Percentiles rank a stretch among this genome's conserved stretches.
These are phyloP conservation scores for Engraulis encrasicolus DNA, from an alignment of 2,113 vertebrate genomes.

Conservation along the genomic window DNA sequence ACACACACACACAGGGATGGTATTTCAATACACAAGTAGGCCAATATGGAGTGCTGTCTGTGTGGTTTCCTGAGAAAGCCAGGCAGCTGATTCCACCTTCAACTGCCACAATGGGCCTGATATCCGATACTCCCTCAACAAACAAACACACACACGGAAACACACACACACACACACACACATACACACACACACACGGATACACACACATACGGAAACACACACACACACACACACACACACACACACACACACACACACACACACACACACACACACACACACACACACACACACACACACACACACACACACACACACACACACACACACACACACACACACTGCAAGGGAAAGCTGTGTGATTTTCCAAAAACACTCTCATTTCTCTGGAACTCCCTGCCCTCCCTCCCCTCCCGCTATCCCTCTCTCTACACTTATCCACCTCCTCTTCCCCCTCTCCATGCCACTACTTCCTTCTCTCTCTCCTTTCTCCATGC, in stretches of 20 bases:
- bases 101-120: constrained; percentile 60
- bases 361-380: constrained; percentile 13
- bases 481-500: too few species aligned
- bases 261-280: constrained; percentile 43
- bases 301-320: constrained; percentile 49
- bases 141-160: too few species aligned
- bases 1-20: constrained; percentile 49
- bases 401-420: too few species aligned
- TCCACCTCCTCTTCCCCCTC: too few species aligned
- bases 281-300: constrained; percentile 47
- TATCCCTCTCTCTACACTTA: too few species aligned
- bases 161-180: constrained; percentile 45
- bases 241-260: constrained; percentile 43
- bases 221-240: constrained; percentile 35
- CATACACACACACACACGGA: constrained; percentile 24
- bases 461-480: too few species aligned
- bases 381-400: background rate
- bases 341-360: background rate
- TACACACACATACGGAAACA: constrained; percentile 43
- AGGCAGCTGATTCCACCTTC: constrained; percentile 64
- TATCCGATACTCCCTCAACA: constrained; percentile 60
- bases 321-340: constrained; percentile 40
- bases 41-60: constrained; percentile 54
- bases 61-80: constrained; percentile 69
- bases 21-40: constrained; percentile 56